Evolutionary conservation across 2,797 vertebrate genomes (phyloP).

Genomic region (Austrolebias charrua): DNA sequence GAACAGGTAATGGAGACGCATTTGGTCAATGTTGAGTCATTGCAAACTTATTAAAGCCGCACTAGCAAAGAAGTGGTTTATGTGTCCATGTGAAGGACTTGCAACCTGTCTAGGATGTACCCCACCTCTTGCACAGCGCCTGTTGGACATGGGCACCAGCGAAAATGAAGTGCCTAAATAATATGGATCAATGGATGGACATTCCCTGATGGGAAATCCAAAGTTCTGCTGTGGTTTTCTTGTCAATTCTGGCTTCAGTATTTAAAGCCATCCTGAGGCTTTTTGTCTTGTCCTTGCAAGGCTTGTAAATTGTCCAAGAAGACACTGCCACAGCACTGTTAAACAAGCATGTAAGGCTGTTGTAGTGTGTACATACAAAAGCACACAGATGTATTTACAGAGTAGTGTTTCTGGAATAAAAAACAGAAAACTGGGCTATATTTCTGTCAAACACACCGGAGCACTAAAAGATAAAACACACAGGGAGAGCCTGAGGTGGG

Average conservation of each 20-base stretch:
- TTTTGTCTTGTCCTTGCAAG: slow-evolving; percentile 59
- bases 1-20: no score
- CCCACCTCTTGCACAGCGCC: no score
- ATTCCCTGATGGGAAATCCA: slow-evolving; percentile 32
- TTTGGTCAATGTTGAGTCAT: no score
- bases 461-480: slow-evolving; percentile 67
- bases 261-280: slow-evolving; percentile 37
- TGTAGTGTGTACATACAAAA: slow-evolving; percentile 26
- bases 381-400: slow-evolving; percentile 68
- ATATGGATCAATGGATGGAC: no score
- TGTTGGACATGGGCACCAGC: no score
- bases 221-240: slow-evolving; percentile 2
- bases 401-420: slow-evolving; percentile 60
- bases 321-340: slow-evolving; percentile 47
- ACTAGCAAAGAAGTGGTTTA: no score
- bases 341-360: slow-evolving; percentile 46
- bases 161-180: no score
- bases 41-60: no score
- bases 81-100: no score
- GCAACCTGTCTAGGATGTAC: no score
- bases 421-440: slow-evolving; percentile 52
- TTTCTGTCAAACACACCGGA: slow-evolving; percentile 58
- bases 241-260: slow-evolving; percentile 48
- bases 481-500: slow-evolving; percentile 48
- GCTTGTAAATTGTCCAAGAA: slow-evolving; percentile 55